A percentile compares a stretch with the other conserved stretches of the same genome.
These are phyloP conservation scores for Leucosticte australis DNA, from an alignment of 2,113 vertebrate genomes.

Conservation along the genomic window DNA sequence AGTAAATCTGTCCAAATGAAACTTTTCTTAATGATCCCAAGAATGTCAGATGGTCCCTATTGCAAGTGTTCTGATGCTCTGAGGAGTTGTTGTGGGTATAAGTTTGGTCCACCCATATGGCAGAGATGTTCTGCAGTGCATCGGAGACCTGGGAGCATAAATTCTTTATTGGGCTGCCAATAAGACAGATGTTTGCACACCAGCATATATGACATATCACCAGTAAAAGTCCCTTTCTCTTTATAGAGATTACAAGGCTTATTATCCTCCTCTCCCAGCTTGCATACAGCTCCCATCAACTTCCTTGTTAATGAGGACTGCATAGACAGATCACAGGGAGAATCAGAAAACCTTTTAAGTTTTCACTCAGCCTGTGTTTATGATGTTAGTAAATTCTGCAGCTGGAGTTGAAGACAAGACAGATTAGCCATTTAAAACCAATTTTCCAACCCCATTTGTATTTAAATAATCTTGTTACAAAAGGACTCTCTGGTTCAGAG, in stretches of 20 bases:
- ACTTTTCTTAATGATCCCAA: background rate
- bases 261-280: slow-evolving; percentile 21
- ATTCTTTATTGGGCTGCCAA: background rate
- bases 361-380: slow-evolving; percentile 60
- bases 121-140: background rate
- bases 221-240: slow-evolving; percentile 22
- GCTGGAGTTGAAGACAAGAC: slow-evolving; percentile 58
- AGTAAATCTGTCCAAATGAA: background rate
- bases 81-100: background rate
- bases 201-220: background rate
- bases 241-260: slow-evolving; percentile 33
- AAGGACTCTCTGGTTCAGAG: slow-evolving; percentile 40
- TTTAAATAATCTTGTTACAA: slow-evolving; percentile 71
- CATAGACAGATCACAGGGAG: background rate
- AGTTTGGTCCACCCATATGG: background rate
- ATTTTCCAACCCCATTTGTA: slow-evolving; percentile 65
- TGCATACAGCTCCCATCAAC: slow-evolving; percentile 19
- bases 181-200: background rate
- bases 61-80: background rate
- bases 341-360: slow-evolving; percentile 34
- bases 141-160: background rate
- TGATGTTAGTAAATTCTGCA: slow-evolving; percentile 65
- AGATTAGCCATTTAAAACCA: slow-evolving; percentile 70
- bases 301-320: slow-evolving; percentile 25
- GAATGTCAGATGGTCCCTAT: background rate